Percentiles rank a stretch among this genome's conserved stretches.
phyloP scores from a whole-genome alignment of 2,888 invertebrate genomes.

The Cyclophora punctaria region DNA sequence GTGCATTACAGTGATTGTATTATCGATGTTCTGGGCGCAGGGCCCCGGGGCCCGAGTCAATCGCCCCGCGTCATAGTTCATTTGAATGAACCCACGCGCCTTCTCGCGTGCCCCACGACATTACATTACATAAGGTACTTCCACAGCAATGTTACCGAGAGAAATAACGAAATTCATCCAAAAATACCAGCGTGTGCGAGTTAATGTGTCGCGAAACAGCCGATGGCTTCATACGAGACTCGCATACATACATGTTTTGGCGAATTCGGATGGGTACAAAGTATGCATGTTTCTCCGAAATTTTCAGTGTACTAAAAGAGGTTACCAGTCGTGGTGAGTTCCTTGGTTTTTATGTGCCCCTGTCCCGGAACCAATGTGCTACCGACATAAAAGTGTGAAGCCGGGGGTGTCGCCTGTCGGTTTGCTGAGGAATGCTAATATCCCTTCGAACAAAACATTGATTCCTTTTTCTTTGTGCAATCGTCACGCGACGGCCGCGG shows the following conservation, averaged over 20 bases:
- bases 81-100: conserved; percentile 62
- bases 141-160: conserved; percentile 24
- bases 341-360: conserved; percentile 6
- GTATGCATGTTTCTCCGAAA: too few species aligned
- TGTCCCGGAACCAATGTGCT: not conserved
- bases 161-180: conserved; percentile 21
- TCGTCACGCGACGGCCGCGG: conserved; percentile 50
- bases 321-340: too few species aligned
- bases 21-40: conserved; percentile 21
- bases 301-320: too few species aligned
- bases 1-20: conserved; percentile 17
- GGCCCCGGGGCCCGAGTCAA: conserved; percentile 38
- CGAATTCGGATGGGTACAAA: not conserved
- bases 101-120: conserved; percentile 57
- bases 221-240: conserved; percentile 6
- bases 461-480: conserved; percentile 42
- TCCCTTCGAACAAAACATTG: conserved; percentile 35
- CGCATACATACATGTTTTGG: not conserved
- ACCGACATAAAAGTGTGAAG: conserved; percentile 16
- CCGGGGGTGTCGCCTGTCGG: conserved; percentile 20
- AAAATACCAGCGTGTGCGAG: conserved; percentile 12
- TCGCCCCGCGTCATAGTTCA: conserved; percentile 54
- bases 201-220: conserved; percentile 12
- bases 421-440: conserved; percentile 34
- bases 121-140: conserved; percentile 36